Evolutionary conservation across 2,113 vertebrate genomes (phyloP), one percentile per base, ranked within the genome.

Genomic region (Hemibagrus wyckioides): DNA sequence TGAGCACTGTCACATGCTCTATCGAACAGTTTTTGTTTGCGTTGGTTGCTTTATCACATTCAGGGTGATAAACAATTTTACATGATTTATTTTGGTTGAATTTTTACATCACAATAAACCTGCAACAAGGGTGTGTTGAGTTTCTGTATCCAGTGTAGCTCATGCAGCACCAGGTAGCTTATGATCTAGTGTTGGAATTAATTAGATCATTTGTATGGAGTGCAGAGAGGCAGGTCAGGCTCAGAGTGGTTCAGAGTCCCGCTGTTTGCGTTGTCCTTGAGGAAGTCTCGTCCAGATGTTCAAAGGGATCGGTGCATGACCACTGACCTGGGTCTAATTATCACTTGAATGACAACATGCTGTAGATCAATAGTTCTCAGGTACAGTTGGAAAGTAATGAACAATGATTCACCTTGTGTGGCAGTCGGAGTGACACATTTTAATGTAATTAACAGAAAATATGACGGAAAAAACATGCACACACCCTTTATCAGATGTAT

Each of bases 291-390:
- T 95, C 95, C 95, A 96, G 96, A 96, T 96, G 96, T 96, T 96
- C 94, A 96, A 95, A 96, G 92, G 96, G 96, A 92, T 96, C 96
- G 95, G 96, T 95, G 94, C 95, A 95, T 94, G 95, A 97, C 95
- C 96, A 95, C 93, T 96, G 95, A 96, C 96, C 97, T 93, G 92
- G 93, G 92, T 95, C 96, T 97, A 96, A 97, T 98, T 97, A 96
- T 96, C 96, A 97, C 97, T 96, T 97, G 97, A 98, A 97, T 97
- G 96, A 97, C 97, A 98, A 97, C 97, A 96, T 95, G 95, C 94
- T 96, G 92, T 94, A 93, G 96, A 97, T 98, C 97, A 97, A 98
- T 97, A 97, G 96, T 96, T 96, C 96, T 96, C 96, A 96, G 96
- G 96, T 94, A 93, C 95, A 96, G 96, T 96, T 96, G 96, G 95